Evolutionary conservation across 2,113 vertebrate genomes (phyloP), one percentile per base, ranked within the genome.

Genomic region (Piprites chloris): DNA sequence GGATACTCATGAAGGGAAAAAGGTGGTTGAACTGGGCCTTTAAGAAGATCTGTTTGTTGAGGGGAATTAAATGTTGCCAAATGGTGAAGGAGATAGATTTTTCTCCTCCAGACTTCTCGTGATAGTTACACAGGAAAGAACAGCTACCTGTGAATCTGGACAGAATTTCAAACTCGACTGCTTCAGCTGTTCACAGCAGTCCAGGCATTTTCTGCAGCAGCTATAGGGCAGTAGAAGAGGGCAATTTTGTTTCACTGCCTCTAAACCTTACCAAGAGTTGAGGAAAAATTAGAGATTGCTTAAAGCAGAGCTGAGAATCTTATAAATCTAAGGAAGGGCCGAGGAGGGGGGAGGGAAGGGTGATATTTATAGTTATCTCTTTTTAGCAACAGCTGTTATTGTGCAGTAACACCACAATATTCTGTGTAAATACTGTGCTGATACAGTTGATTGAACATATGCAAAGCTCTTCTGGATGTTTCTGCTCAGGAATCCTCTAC

Each of bases 1-100:
- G 13, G 37, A 3, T 23, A 1, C 27, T 67, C 0, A 0, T 8
- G 8, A 68, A 28, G 24, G 41, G 24, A 42, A 61, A 35, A 50
- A 3, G 1, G 3, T 8, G 17, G 5, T 17, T 37, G 62, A 18
- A 15, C 3, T 23, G 14, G 42, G 12, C 14, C 42, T 82, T 9
- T 8, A 9, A 62, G 50, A n/a, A 28, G 18, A 77, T 15, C n/a
- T 76, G 8, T 33, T 81, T 65, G 44, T 27, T 52, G 35, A 39
- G 32, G 44, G 16, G 28, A 73, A 14, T n/a, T 35, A 24, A 65
- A 49, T 0, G 0, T 21, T 52, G 33, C 66, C n/a, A 42, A 73
- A 35, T 33, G 37, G 5, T 22, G 59, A 65, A 79, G 44, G 58
- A 80, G 30, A 16, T 17, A 46, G 19, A 24, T 28, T 56, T 67